phyloP scores from a whole-genome alignment of 2,888 invertebrate genomes.

The Hipparchia semele region DNA sequence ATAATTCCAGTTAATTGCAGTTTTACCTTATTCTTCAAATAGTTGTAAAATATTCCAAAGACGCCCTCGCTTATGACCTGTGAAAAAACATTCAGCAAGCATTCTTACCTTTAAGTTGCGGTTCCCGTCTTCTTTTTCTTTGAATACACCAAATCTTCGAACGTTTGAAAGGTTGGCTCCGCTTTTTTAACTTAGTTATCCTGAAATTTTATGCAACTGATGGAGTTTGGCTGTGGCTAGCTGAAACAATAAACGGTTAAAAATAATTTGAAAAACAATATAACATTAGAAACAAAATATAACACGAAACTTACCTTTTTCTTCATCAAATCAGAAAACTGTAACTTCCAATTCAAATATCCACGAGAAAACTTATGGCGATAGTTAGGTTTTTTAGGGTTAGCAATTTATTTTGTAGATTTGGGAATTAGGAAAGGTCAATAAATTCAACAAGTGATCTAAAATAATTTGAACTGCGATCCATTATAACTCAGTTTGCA shows the following conservation, averaged over 20 bases:
- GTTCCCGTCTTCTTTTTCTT: not conserved
- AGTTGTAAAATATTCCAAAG: not conserved
- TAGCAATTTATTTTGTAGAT: not conserved
- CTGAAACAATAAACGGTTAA: slow-evolving; percentile 31
- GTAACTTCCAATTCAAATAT: not conserved
- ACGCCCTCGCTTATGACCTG: not conserved
- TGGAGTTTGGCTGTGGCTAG: slow-evolving; percentile 10
- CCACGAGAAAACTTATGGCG: not conserved
- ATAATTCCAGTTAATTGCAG: not conserved
- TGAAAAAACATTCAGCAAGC: not conserved
- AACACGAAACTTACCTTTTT: not conserved
- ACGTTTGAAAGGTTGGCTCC: not conserved
- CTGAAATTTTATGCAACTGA: slow-evolving; percentile 33
- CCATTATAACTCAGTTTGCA: too few relatives aligned
- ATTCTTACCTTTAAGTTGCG: slow-evolving; percentile 1
- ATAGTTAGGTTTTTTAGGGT: not conserved
- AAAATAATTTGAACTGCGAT: too few relatives aligned
- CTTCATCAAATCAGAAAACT: not conserved
- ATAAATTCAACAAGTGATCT: too few relatives aligned
- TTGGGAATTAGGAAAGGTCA: not conserved
- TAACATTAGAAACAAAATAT: not conserved
- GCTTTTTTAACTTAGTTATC: not conserved
- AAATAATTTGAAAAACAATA: slow-evolving; percentile 11
- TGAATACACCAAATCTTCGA: not conserved
- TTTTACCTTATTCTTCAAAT: not conserved